Conservation (phyloP, 2,888 invertebrate genomes). For the Lutraria lutraria region DNA sequence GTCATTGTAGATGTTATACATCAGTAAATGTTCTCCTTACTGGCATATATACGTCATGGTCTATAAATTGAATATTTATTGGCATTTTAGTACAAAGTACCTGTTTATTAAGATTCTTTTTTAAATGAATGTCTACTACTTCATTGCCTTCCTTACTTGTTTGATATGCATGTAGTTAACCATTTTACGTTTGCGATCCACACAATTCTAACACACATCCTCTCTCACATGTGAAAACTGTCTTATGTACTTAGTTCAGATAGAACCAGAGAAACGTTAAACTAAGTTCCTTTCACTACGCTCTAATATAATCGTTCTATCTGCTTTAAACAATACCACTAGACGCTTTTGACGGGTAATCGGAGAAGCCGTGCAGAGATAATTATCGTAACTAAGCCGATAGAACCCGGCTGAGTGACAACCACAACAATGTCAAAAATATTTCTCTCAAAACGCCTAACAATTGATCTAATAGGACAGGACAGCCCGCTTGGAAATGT, state of each 20-base stretch:
- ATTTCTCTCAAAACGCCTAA: background rate
- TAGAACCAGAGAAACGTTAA: background rate
- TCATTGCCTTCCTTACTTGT: background rate
- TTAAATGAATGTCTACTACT: background rate
- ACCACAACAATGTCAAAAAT: constrained; percentile 1
- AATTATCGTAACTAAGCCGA: background rate
- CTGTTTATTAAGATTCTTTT: constrained; percentile 3
- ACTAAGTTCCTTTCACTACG: background rate
- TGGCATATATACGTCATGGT: background rate
- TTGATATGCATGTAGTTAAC: background rate
- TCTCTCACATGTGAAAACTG: background rate
- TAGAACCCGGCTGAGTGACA: constrained; percentile 14
- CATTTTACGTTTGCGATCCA: too few species aligned
- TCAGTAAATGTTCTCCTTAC: background rate
- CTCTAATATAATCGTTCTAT: background rate
- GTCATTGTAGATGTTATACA: background rate
- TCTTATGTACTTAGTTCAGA: background rate
- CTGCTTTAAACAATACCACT: constrained; percentile 8
- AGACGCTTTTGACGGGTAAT: constrained; percentile 13
- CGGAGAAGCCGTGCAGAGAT: background rate
- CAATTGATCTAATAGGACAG: background rate
- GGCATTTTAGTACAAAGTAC: background rate
- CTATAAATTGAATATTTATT: background rate
- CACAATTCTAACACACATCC: too few species aligned
- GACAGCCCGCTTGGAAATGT: background rate